Percentiles rank a stretch among this genome's conserved stretches.
Evolutionary conservation across 2,113 vertebrate species (phyloP).

Genomic region (Dasyurus viverrinus): DNA sequence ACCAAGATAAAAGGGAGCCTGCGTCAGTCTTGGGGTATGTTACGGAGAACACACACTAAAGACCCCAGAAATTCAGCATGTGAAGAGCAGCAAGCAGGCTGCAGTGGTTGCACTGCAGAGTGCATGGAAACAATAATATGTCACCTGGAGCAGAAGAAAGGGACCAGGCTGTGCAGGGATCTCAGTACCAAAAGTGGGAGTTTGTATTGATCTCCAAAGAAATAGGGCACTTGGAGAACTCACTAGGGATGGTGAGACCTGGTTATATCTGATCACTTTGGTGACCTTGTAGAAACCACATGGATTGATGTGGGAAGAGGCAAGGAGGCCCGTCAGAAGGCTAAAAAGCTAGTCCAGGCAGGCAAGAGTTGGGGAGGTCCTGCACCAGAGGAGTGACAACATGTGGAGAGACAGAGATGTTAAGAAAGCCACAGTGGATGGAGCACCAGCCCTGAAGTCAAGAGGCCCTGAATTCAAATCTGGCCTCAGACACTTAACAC

Average conservation of each 20-base stretch:
- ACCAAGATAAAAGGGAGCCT: not conserved
- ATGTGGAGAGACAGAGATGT: not conserved
- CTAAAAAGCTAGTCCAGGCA: not conserved
- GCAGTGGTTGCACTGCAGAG: not conserved
- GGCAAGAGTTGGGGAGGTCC: not conserved
- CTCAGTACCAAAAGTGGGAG: not conserved
- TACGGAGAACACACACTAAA: not conserved
- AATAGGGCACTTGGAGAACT: not conserved
- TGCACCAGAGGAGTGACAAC: no score
- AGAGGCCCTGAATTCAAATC: no score
- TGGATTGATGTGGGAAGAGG: not conserved
- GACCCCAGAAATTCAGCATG: not conserved
- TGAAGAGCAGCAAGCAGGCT: not conserved
- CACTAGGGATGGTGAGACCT: not conserved
- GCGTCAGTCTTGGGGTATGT: not conserved
- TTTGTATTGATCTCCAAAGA: not conserved
- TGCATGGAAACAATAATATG: not conserved
- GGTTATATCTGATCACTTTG: not conserved
- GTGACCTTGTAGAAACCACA: not conserved
- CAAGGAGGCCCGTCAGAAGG: not conserved
- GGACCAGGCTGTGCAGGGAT: not conserved
- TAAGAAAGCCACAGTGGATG: not conserved
- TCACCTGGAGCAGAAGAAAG: not conserved
- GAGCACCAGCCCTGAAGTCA: no score
- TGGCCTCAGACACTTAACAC: no score